phyloP scores from a whole-genome alignment of 37 sponge, comb jelly and placozoan species.

The Aplysina aerophoba region DNA sequence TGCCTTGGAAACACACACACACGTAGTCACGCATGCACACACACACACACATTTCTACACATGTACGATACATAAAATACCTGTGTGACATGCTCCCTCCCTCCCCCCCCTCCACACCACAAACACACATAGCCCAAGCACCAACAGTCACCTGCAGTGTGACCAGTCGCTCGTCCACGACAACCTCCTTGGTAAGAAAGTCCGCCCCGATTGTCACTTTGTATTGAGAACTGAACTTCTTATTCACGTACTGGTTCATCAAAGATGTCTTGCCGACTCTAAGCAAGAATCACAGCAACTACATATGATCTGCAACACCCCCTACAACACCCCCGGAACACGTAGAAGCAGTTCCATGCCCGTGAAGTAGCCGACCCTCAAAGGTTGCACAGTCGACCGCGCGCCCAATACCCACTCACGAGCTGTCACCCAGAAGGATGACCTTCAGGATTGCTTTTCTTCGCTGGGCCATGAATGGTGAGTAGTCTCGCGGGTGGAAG shows the following conservation, averaged over 20 bases:
- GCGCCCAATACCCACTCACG: conserved; percentile 62
- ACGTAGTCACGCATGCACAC: background rate
- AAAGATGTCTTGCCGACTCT: conserved; percentile 99
- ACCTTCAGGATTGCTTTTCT: conserved; percentile 99
- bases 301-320: background rate
- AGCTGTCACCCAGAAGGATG: conserved; percentile 98
- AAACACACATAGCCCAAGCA: background rate
- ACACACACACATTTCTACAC: background rate
- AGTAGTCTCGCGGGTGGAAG: too few relatives aligned
- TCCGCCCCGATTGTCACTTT: conserved; percentile 99
- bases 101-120: background rate
- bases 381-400: too few relatives aligned
- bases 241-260: conserved; percentile 99
- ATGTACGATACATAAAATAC: background rate
- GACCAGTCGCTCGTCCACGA: conserved; percentile 98
- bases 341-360: too few relatives aligned
- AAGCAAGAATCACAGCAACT: background rate
- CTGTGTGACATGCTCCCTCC: too few relatives aligned
- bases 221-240: conserved; percentile 99
- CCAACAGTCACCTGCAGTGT: conserved; percentile 94
- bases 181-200: conserved; percentile 98
- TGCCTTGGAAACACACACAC: too few relatives aligned
- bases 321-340: background rate
- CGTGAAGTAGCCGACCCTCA: too few relatives aligned
- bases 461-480: conserved; percentile 85